phyloP scores from a whole-genome alignment of 2,113 vertebrate species.

The Meleagris gallopavo region DNA sequence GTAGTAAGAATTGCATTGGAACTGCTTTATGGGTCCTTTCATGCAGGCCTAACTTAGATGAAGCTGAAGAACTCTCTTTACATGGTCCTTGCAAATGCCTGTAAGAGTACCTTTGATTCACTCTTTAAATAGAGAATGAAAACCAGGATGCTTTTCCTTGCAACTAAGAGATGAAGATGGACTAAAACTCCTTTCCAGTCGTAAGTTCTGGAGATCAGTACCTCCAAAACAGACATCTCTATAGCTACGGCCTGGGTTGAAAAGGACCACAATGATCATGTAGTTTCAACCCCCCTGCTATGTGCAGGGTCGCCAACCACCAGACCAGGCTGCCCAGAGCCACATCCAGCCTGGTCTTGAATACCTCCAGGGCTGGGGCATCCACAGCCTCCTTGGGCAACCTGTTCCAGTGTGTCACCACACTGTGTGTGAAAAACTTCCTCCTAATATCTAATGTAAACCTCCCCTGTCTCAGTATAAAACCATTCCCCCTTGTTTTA shows the following conservation, averaged over 20 bases:
- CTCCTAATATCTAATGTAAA: no score
- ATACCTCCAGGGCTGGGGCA: no score
- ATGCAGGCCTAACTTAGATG: accelerated
- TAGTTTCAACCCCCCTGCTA: no score
- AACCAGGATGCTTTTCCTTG: not conserved
- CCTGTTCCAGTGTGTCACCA: no score
- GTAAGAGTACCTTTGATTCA: not conserved
- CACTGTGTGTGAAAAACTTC: no score
- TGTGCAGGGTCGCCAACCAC: no score
- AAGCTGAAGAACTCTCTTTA: not conserved
- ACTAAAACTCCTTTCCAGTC: not conserved
- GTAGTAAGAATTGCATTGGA: not conserved
- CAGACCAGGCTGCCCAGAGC: no score
- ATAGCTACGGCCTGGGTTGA: not conserved
- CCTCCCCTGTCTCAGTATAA: no score
- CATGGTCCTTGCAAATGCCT: not conserved
- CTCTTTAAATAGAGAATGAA: not conserved
- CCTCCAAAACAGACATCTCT: not conserved
- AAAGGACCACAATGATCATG: no score
- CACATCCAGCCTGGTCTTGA: no score
- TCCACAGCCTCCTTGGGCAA: no score
- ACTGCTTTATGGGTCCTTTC: not conserved
- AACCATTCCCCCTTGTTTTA: no score
- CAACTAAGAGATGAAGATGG: not conserved
- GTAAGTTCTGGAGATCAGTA: not conserved